phyloP scores from a whole-genome alignment of 2,797 vertebrate species.

The Parotocinclus haroldoi region DNA sequence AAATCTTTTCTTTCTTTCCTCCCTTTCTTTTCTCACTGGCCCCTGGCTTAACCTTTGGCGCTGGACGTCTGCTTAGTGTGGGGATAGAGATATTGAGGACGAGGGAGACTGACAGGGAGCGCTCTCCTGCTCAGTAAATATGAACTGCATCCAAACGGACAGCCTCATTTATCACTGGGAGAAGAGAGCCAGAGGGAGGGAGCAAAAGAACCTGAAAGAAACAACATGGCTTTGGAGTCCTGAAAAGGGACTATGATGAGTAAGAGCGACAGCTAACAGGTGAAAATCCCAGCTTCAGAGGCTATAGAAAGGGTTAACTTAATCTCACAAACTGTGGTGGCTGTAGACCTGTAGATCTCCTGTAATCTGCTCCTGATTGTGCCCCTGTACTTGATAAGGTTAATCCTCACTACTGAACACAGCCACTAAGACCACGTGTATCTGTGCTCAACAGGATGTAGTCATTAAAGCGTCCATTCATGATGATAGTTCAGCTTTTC shows the following conservation, averaged over 20 bases:
- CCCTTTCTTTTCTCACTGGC: slow-evolving; percentile 49
- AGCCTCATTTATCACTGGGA: slow-evolving; percentile 79
- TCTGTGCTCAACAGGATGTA: slow-evolving; percentile 32
- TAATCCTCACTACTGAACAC: slow-evolving; percentile 40
- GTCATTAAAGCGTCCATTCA: slow-evolving; percentile 28
- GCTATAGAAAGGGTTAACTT: slow-evolving; percentile 18
- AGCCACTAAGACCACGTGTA: slow-evolving; percentile 31
- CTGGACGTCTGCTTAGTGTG: slow-evolving; percentile 73
- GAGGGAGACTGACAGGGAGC: slow-evolving; percentile 76
- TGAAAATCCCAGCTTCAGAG: slow-evolving; percentile 12
- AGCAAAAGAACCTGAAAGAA: slow-evolving; percentile 37
- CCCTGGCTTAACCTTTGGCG: slow-evolving; percentile 71
- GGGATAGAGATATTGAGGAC: slow-evolving; percentile 78
- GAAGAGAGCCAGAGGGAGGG: slow-evolving; percentile 55
- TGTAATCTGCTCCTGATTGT: slow-evolving; percentile 43
- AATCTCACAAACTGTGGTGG: slow-evolving; percentile 31
- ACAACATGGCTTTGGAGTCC: slow-evolving; percentile 26
- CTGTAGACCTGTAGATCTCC: slow-evolving; percentile 37
- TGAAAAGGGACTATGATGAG: slow-evolving; percentile 23
- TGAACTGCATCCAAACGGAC: slow-evolving; percentile 78
- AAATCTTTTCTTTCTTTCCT: slow-evolving; percentile 14
- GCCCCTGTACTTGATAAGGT: slow-evolving; percentile 30
- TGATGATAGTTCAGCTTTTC: too few species aligned
- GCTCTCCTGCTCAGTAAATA: slow-evolving; percentile 81
- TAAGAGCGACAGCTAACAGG: slow-evolving; percentile 19